phyloP scores from a whole-genome alignment of 2,888 invertebrate species.

The Amphiduros pacificus region DNA sequence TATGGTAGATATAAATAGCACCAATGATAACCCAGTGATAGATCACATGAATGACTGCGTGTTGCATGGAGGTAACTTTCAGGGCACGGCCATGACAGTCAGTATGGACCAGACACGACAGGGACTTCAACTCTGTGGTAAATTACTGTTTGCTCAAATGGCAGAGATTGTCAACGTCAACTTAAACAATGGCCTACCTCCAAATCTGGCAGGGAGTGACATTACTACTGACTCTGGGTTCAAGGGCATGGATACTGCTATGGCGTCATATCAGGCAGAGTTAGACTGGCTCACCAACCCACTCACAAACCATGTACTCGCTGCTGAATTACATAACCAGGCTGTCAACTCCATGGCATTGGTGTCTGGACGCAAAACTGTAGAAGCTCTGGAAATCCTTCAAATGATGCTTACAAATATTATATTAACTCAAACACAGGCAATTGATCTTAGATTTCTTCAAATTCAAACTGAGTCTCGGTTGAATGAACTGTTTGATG shows the following conservation, averaged over 20 bases:
- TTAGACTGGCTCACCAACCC: slow-evolving; percentile 34
- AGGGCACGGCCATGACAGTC: slow-evolving; percentile 26
- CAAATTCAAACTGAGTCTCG: slow-evolving; percentile 4
- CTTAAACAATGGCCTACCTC: slow-evolving; percentile 35
- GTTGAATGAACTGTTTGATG: neutral
- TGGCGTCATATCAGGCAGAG: slow-evolving; percentile 39
- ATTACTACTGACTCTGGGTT: slow-evolving; percentile 35
- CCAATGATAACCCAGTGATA: slow-evolving; percentile 37
- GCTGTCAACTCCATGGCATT: slow-evolving; percentile 39
- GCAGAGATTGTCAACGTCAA: slow-evolving; percentile 35
- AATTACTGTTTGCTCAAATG: slow-evolving; percentile 38
- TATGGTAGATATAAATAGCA: slow-evolving; percentile 31
- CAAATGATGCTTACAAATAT: slow-evolving; percentile 37
- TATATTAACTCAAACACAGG: slow-evolving; percentile 27
- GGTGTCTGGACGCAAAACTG: slow-evolving; percentile 29
- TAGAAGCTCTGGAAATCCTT: slow-evolving; percentile 29
- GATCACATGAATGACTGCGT: slow-evolving; percentile 27
- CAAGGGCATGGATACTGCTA: slow-evolving; percentile 38
- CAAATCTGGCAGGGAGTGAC: slow-evolving; percentile 37
- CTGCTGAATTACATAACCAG: slow-evolving; percentile 42
- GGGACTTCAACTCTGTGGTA: slow-evolving; percentile 36
- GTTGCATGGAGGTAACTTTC: slow-evolving; percentile 36
- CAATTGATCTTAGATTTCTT: slow-evolving; percentile 33
- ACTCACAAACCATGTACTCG: slow-evolving; percentile 37
- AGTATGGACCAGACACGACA: slow-evolving; percentile 40